Evolutionary conservation across 2,888 invertebrate genomes (phyloP).

Genomic region (Ormia ochracea): DNA sequence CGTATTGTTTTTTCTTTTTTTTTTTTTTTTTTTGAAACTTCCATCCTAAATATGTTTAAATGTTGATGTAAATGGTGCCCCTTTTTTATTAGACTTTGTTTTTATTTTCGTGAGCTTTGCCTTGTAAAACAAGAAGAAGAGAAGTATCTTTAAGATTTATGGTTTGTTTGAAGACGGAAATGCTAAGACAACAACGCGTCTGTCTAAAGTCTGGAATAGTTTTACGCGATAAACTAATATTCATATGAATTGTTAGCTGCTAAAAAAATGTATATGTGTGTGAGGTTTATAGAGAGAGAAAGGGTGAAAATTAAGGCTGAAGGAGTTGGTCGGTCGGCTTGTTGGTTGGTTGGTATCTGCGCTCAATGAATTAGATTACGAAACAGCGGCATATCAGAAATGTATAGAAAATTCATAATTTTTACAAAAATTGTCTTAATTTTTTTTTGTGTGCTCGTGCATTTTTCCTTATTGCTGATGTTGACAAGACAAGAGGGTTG

Average conservation of each 20-base stretch:
- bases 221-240: conserved; percentile 66
- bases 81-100: neutral
- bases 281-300: neutral
- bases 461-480: conserved; percentile 17
- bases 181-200: conserved; percentile 67
- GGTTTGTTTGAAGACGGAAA: conserved; percentile 71
- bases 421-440: too few species aligned
- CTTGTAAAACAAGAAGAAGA: conserved; percentile 45
- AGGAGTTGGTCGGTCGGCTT: conserved; percentile 27
- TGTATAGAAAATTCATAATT: conserved; percentile 60
- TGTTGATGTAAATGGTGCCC: conserved; percentile 49
- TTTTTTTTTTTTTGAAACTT: conserved; percentile 25
- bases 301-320: conserved; percentile 16
- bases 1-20: too few species aligned
- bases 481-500: conserved; percentile 65
- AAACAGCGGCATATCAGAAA: conserved; percentile 73
- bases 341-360: conserved; percentile 5
- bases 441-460: conserved; percentile 20
- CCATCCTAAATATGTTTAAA: conserved; percentile 60
- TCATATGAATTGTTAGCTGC: conserved; percentile 34
- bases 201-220: conserved; percentile 63
- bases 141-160: conserved; percentile 72
- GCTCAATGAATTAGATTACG: conserved; percentile 60
- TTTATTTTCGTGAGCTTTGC: conserved; percentile 20
- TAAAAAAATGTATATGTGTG: neutral